Evolutionary conservation across 2,797 vertebrate genomes (phyloP).

Genomic region (Enteromius trimaculatus): DNA sequence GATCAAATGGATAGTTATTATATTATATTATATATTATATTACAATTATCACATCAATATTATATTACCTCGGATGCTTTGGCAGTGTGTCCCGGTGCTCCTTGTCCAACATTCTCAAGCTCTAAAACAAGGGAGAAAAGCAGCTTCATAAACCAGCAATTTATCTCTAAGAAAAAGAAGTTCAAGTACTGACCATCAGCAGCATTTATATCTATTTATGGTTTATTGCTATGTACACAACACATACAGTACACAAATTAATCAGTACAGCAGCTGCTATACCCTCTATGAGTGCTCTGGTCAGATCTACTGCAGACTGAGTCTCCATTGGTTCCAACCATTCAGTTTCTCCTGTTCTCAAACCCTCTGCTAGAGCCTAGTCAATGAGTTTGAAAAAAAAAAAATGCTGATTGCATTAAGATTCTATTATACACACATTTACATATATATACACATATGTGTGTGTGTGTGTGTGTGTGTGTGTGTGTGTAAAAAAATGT

Average conservation of each 20-base stretch:
- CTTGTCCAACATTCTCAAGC: conserved; percentile 81
- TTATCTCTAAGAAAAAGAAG: neutral
- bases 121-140: conserved; percentile 72
- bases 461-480: too few relatives aligned
- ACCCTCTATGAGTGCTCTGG: conserved; percentile 88
- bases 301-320: conserved; percentile 81
- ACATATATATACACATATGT: too few relatives aligned
- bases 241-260: neutral
- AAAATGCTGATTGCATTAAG: neutral
- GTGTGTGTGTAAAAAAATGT: too few relatives aligned
- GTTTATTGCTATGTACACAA: neutral
- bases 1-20: conserved; percentile 3
- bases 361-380: conserved; percentile 86
- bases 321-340: conserved; percentile 87
- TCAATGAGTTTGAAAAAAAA: conserved; percentile 39
- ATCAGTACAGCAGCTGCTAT: neutral
- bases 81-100: conserved; percentile 67
- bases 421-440: too few relatives aligned
- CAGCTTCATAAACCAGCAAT: neutral
- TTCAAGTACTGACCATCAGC: neutral
- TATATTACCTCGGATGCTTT: conserved; percentile 73
- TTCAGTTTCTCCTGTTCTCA: conserved; percentile 86
- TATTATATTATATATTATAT: too few relatives aligned
- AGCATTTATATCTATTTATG: neutral
- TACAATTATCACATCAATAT: too few relatives aligned